Percentiles rank a stretch among this genome's conserved stretches.
These are phyloP conservation scores for Ciona savignyi DNA, from an alignment of 23 tunicate species.

Conservation along the genomic window DNA sequence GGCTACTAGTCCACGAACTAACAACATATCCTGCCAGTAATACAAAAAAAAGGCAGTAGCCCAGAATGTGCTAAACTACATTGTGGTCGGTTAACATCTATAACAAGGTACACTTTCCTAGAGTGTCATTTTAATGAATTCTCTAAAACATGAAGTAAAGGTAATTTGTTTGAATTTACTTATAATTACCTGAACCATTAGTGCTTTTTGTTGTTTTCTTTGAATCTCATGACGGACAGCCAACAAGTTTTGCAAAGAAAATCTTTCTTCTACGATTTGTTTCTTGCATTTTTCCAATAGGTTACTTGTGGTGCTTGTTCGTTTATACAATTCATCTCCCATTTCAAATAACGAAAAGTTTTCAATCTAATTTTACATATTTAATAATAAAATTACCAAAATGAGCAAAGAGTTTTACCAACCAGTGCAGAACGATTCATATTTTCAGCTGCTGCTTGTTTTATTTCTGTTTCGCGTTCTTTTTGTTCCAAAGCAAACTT, in stretches of 20 bases:
- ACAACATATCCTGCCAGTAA: too few relatives aligned
- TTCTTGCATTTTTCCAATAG: background rate
- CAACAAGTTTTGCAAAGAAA: conserved; percentile 3
- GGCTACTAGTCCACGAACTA: too few relatives aligned
- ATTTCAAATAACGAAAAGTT: background rate
- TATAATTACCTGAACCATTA: conserved; percentile 5
- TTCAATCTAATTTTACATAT: background rate
- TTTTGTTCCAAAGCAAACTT: conserved; percentile 10
- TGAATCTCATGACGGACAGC: background rate
- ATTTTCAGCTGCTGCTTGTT: background rate
- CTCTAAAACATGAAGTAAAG: too few relatives aligned
- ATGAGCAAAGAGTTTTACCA: too few relatives aligned
- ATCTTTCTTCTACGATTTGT: background rate
- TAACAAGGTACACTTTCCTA: too few relatives aligned
- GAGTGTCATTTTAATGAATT: too few relatives aligned
- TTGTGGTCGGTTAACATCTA: too few relatives aligned
- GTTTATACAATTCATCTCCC: background rate
- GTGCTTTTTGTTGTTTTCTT: conserved; percentile 1
- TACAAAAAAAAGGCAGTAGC: too few relatives aligned
- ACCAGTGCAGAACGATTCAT: too few relatives aligned
- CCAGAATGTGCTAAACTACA: too few relatives aligned
- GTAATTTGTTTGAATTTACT: too few relatives aligned
- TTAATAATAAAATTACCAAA: too few relatives aligned
- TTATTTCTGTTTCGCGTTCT: background rate
- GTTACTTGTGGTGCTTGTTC: background rate